A percentile compares a stretch with the other conserved stretches of the same genome.
Evolutionary conservation across 2,888 invertebrate species (phyloP).

Genomic region (Zeuzera pyrina): DNA sequence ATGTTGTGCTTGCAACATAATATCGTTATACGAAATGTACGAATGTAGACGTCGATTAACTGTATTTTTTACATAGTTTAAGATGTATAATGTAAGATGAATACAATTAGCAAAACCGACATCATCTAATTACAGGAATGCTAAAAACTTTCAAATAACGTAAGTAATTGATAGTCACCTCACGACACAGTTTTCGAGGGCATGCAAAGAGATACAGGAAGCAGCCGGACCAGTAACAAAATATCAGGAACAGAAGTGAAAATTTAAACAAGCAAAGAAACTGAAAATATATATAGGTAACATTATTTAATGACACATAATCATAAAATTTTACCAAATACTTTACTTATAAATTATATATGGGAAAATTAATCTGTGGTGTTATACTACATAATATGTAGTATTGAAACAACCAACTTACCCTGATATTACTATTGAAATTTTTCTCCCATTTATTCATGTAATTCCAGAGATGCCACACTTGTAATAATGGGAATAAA

Average conservation of each 20-base stretch:
- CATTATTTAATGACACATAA: background rate
- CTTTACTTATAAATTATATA: background rate
- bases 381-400: background rate
- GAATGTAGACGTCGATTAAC: too few species aligned
- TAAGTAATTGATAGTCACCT: slow-evolving; percentile 27
- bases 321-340: background rate
- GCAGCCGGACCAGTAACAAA: slow-evolving; percentile 58
- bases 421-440: slow-evolving; percentile 45
- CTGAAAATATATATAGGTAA: slow-evolving; percentile 28
- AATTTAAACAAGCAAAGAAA: slow-evolving; percentile 40
- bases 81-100: too few species aligned
- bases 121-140: too few species aligned
- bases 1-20: too few species aligned
- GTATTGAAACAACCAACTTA: slow-evolving; percentile 14
- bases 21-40: too few species aligned
- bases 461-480: slow-evolving; percentile 61
- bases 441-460: slow-evolving; percentile 40
- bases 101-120: too few species aligned
- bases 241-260: slow-evolving; percentile 33
- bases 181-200: slow-evolving; percentile 43
- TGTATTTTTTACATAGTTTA: too few species aligned
- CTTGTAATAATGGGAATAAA: slow-evolving; percentile 48
- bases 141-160: background rate
- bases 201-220: slow-evolving; percentile 48
- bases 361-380: background rate